These are phyloP conservation scores for Apis florea DNA, from an alignment of 1,140 invertebrate species.

Conservation along the genomic window DNA sequence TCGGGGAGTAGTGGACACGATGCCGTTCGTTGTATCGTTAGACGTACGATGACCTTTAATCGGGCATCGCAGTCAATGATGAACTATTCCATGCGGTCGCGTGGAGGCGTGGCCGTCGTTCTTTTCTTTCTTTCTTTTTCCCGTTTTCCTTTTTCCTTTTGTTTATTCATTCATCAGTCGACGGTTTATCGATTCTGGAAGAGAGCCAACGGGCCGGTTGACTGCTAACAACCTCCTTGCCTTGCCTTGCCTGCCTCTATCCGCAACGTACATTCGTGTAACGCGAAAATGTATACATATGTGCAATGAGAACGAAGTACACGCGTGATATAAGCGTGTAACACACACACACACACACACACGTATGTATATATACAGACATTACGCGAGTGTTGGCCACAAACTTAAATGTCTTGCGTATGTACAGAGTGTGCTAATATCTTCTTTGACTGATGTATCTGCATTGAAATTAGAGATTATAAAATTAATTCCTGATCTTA, in stretches of 20 bases:
- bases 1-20: too few relatives aligned
- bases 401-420: neutral
- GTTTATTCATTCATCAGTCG: slow-evolving; percentile 52
- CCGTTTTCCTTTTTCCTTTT: neutral
- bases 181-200: slow-evolving; percentile 55
- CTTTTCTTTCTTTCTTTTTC: neutral
- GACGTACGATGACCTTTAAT: too few relatives aligned
- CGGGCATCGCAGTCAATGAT: slow-evolving; percentile 20
- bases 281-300: too few relatives aligned
- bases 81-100: slow-evolving; percentile 48
- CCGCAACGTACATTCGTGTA: neutral
- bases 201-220: slow-evolving; percentile 28
- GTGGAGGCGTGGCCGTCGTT: neutral
- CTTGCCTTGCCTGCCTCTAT: neutral
- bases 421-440: too few relatives aligned
- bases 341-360: neutral
- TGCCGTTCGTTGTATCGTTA: too few relatives aligned
- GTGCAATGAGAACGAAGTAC: too few relatives aligned
- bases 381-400: neutral
- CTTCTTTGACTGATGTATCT: too few relatives aligned
- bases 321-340: neutral
- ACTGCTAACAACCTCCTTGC: slow-evolving; percentile 35
- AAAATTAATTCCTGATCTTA: too few relatives aligned
- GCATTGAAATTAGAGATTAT: too few relatives aligned
- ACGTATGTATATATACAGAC: too few relatives aligned